Conservation (phyloP, 2,888 invertebrate species). For the Macrophya alboannulata region DNA sequence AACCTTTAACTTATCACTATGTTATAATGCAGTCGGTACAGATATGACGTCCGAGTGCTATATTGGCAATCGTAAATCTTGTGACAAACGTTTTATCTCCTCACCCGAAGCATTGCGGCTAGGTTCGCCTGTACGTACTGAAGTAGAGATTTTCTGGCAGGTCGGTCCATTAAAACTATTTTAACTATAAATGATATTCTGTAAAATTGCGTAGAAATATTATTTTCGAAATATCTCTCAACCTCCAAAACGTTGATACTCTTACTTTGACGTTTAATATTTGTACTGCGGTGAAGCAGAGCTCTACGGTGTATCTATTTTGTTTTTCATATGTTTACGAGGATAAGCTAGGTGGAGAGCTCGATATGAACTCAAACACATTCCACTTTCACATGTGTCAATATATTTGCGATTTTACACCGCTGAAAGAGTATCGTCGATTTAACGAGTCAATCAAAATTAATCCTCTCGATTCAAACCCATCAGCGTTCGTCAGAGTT, state of each 20-base stretch:
- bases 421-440: constrained; percentile 49
- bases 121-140: constrained; percentile 38
- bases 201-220: background rate
- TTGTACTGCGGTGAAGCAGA: background rate
- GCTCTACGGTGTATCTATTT: background rate
- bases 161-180: constrained; percentile 22
- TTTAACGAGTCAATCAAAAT: background rate
- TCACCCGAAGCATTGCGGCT: constrained; percentile 34
- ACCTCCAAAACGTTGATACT: background rate
- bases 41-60: background rate
- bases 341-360: background rate
- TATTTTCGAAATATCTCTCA: background rate
- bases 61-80: background rate
- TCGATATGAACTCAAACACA: background rate
- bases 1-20: background rate
- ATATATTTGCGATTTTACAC: constrained; percentile 61
- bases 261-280: background rate
- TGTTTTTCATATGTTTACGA: background rate
- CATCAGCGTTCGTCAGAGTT: background rate
- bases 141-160: constrained; percentile 38
- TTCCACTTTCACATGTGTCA: background rate
- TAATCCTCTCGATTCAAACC: background rate
- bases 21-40: background rate
- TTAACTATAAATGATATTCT: background rate
- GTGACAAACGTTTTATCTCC: background rate